A percentile compares a stretch with the other conserved stretches of the same genome.
Conservation (phyloP, 2,888 invertebrate species). For the Cantharis lateralis region DNA sequence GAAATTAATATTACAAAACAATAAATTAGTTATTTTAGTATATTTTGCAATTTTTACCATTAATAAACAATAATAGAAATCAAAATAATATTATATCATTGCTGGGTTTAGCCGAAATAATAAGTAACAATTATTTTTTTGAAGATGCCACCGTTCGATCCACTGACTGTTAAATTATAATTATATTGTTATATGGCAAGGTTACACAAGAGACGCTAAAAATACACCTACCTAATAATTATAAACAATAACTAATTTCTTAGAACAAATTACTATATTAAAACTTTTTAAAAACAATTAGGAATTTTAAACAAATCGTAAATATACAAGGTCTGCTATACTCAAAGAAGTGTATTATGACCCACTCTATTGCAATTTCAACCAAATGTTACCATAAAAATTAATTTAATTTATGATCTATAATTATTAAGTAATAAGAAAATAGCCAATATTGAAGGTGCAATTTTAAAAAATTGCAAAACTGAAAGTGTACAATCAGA, state of each 20-base stretch:
- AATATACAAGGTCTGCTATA: background rate
- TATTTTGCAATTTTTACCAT: background rate
- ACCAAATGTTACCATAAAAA: background rate
- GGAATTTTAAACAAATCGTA: background rate
- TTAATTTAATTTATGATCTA: background rate
- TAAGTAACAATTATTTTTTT: background rate
- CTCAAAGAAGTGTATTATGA: background rate
- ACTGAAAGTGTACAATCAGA: background rate
- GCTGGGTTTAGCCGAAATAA: background rate
- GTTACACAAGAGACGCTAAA: background rate
- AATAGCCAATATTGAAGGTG: background rate
- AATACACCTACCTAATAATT: background rate
- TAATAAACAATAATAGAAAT: background rate
- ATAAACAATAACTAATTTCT: conserved; percentile 1
- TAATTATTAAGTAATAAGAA: background rate
- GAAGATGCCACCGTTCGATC: background rate
- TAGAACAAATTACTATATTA: background rate
- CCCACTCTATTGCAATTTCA: background rate
- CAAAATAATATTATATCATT: background rate
- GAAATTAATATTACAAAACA: conserved; percentile 13
- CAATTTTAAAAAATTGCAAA: background rate
- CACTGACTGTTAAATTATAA: background rate
- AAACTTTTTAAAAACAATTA: background rate
- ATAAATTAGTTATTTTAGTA: background rate
- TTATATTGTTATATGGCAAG: background rate